These are phyloP conservation scores for Pomatostomus ruficeps DNA, from an alignment of 2,113 vertebrate species.

Conservation along the genomic window DNA sequence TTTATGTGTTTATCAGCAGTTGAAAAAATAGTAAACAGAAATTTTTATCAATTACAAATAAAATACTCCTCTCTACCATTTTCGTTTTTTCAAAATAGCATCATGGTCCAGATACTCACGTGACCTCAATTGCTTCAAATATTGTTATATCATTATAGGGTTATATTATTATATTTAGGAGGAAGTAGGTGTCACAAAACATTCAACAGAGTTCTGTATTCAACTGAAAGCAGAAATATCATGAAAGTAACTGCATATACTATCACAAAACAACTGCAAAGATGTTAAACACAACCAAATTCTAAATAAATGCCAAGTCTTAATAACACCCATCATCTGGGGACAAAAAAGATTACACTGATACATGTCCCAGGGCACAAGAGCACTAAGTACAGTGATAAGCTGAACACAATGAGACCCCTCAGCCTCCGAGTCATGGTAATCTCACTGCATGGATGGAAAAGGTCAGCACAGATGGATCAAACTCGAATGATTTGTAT, in stretches of 20 bases:
- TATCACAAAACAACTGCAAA: background rate
- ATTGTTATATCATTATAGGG: background rate
- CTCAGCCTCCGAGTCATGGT: constrained; percentile 46
- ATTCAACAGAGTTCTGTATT: background rate
- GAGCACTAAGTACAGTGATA: background rate
- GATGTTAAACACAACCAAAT: background rate
- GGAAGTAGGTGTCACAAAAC: background rate
- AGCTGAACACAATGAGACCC: background rate
- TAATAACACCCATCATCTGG: background rate
- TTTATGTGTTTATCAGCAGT: background rate
- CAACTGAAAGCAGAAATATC: background rate
- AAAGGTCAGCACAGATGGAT: constrained; percentile 42
- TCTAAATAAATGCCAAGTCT: background rate
- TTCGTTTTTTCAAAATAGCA: background rate
- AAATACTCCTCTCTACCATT: background rate
- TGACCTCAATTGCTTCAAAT: background rate
- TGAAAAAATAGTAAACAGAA: background rate
- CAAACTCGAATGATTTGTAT: constrained; percentile 14
- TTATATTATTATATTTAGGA: background rate
- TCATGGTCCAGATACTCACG: background rate
- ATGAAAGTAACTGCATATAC: background rate
- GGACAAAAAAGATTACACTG: background rate
- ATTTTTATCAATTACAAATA: background rate
- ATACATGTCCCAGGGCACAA: background rate
- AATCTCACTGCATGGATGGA: background rate